Conservation (phyloP, 2,888 invertebrate species). For the Agriopis aurantiaria region DNA sequence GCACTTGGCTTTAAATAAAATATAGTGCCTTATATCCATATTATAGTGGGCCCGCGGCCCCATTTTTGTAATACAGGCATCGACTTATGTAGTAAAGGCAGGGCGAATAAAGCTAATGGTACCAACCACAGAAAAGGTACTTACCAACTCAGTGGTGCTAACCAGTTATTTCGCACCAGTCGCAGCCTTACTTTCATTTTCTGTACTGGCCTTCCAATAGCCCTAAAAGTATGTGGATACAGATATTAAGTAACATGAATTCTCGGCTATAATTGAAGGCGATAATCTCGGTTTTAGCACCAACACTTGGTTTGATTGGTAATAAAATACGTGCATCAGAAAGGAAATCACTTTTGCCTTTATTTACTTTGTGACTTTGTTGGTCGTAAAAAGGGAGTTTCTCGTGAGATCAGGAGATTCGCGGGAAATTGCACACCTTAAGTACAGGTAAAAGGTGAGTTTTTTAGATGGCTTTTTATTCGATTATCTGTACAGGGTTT, state of each 20-base stretch:
- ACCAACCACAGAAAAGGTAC: too few relatives aligned
- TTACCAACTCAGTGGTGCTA: too few relatives aligned
- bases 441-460: conserved; percentile 37
- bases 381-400: conserved; percentile 50
- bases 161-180: too few relatives aligned
- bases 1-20: too few relatives aligned
- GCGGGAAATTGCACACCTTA: conserved; percentile 34
- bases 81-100: too few relatives aligned
- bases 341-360: conserved; percentile 39
- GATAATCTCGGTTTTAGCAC: conserved; percentile 41
- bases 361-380: conserved; percentile 53
- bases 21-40: too few relatives aligned
- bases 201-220: too few relatives aligned
- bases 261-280: conserved; percentile 46
- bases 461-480: conserved; percentile 1
- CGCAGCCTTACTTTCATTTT: too few relatives aligned
- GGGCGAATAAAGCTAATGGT: too few relatives aligned
- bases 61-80: too few relatives aligned
- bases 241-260: conserved; percentile 6
- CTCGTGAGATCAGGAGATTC: conserved; percentile 33
- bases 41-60: too few relatives aligned
- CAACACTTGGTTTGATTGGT: conserved; percentile 45
- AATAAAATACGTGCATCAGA: conserved; percentile 47
- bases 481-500: not conserved
- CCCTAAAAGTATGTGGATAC: not conserved